Evolutionary conservation across 2,888 invertebrate species (phyloP), one percentile per base, ranked within the genome.

Genomic region (Diaperis boleti): DNA sequence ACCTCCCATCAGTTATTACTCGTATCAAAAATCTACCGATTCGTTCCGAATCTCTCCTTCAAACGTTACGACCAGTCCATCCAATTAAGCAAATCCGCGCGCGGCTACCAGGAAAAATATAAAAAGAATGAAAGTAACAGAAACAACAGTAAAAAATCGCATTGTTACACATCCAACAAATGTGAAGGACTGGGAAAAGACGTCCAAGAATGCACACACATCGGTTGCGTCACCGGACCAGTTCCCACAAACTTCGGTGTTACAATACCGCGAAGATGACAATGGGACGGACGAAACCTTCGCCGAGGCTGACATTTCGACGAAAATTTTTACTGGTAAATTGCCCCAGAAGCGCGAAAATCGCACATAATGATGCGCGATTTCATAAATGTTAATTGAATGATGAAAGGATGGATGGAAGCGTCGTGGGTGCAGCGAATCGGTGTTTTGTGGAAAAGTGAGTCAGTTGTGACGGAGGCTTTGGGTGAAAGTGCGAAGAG

Each of bases 101-200:
- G 15, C n/a, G 13, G 15, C 15, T 17, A 39, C 18, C 15, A 10
- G 41, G 18, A 42, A 42, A 42, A 33, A 33, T 33, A 42, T 20
- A 42, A 42, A 42, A 18, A 1, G 10, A 11, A 42, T 20, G 47
- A 49, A 49, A 49, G 47, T 33, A n/a, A 17, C 14, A 49, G 33
- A 49, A 26, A 31, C 15, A 11, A 49, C n/a, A 49, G 14, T 49
- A 33, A 49, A 49, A 17, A 33, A 33, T 14, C n/a, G 1, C 13
- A 33, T 33, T 49, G 47, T 33, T 49, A 49, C 47, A 49, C 15
- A 33, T 13, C 1, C 6, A 37, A 13, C 14, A 50, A 37, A 52
- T 52, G 52, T 39, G 52, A 52, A 20, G 52, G 52, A 52, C 37
- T 52, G 52, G 35, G 52, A 45, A 29, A 26, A 45, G 22, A 11